Evolutionary conservation across 1,140 invertebrate genomes (phyloP), one percentile per base, ranked within the genome.

Genomic region (Drosophila ironensis): DNA sequence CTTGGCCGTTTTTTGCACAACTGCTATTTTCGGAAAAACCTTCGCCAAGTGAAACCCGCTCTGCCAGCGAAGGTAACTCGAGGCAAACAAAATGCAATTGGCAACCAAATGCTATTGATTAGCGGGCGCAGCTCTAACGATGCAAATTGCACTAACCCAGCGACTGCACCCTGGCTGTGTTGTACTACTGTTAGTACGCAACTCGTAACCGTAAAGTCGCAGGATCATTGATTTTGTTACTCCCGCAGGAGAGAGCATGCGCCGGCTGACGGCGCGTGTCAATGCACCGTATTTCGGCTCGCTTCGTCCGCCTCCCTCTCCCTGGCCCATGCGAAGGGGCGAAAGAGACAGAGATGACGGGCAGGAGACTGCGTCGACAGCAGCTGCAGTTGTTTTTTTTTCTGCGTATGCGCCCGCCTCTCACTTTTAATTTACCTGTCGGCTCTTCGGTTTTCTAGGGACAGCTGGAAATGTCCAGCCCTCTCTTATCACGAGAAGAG

Each of bases 131-230:
- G 35, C 44, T n/a, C 20, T 20, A 46, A 22, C 8, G 0, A 19
- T 14, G 60, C 54, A 57, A 35, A 20, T 30, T 35, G 4, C 12
- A 25, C 4, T n/a, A 5, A 12, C 11, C 11, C 14, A 2, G 30
- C 5, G 8, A 12, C 7, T 20, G 20, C n/a, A n/a, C n/a, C n/a
- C n/a, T n/a, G n/a, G n/a, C n/a, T n/a, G 59, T 30, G 50, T 77
- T 66, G 59, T 84, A 86, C 71, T 82, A 82, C 78, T 61, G 70
- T 75, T 84, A 74, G 59, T 86, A 86, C 80, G 80, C 74, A 75
- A 75, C 14, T 67, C 73, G 68, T 82, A 78, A 78, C 80, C 60
- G 72, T 66, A 57, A 61, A 61, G 25, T 30, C 37, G 27, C 52
- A 84, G 78, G 69, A 82, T 82, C 78, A 82, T 84, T 82, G 78